Percentiles rank a stretch among this genome's conserved stretches.
phyloP scores from a whole-genome alignment of 2,797 vertebrate genomes.

The Rhynchonycteris naso region DNA sequence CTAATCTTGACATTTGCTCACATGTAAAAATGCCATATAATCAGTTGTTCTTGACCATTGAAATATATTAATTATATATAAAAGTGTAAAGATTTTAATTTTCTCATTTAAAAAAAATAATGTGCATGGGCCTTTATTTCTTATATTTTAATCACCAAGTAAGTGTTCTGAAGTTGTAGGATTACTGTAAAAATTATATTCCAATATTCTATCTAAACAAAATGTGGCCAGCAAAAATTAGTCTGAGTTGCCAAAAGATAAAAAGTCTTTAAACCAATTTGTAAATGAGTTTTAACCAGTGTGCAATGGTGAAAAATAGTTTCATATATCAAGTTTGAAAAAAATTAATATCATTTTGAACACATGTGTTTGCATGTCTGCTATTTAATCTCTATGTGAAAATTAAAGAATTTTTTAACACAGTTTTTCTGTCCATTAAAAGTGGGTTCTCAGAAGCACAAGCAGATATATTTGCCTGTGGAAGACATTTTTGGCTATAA shows the following conservation, averaged over 20 bases:
- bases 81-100: slow-evolving; percentile 58
- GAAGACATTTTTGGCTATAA: slow-evolving; percentile 28
- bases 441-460: slow-evolving; percentile 69
- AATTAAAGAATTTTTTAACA: background rate
- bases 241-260: slow-evolving; percentile 33
- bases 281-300: background rate
- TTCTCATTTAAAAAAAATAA: background rate
- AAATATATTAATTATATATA: slow-evolving; percentile 40
- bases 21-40: background rate
- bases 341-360: slow-evolving; percentile 67
- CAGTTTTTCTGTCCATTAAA: slow-evolving; percentile 7
- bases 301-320: background rate
- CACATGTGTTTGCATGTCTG: slow-evolving; percentile 65
- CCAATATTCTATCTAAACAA: background rate
- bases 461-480: slow-evolving; percentile 35
- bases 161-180: slow-evolving; percentile 10
- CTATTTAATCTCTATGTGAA: slow-evolving; percentile 51
- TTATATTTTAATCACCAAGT: slow-evolving; percentile 31
- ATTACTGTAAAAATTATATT: slow-evolving; percentile 42
- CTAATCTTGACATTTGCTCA: slow-evolving; percentile 26
- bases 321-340: slow-evolving; percentile 38
- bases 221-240: slow-evolving; percentile 47
- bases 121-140: slow-evolving; percentile 7
- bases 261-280: background rate
- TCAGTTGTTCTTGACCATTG: slow-evolving; percentile 41